Evolutionary conservation across 1,140 invertebrate species (phyloP), one percentile per base, ranked within the genome.

Genomic region (Pseudomyrmex sp.): DNA sequence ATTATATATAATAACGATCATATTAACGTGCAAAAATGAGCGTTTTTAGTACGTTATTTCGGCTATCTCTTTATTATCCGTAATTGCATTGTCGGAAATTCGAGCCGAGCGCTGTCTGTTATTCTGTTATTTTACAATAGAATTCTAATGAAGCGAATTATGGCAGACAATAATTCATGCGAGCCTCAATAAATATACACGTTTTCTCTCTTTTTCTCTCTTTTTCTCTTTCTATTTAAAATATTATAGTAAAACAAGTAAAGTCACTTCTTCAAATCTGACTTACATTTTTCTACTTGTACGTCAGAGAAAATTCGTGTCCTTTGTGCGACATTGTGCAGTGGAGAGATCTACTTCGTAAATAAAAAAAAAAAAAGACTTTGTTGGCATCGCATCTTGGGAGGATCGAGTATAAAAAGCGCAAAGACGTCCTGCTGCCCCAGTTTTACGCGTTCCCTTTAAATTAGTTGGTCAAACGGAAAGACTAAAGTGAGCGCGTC

Each of bases 391-490:
- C 1, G 3, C 3, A 35, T 35, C 35, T 35, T 35, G 35, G 35
- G 35, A 54, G 23, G 23, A 50, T 26, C 20, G 13, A 15, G 4
- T 26, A 2, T 23, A 35, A 61, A 23, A 72, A 72, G 50, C 35
- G 48, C 44, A 79, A 73, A 58, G 70, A 56, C 75, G 84, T 77
- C 85, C 85, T 46, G 77, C 84, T 86, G 85, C 83, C 91, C 87
- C 44, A 88, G 69, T 90, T 92, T 80, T 58, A 1, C 44, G 50
- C 35, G 69, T 66, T 86, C 66, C 54, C 90, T 91, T 89, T 70
- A 88, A 89, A 92, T 89, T 90, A 91, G 85, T 91, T 85, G 76
- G 54, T 82, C 75, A 73, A 79, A 89, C 75, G 82, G 82, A 82
- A 83, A 46, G 48, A 46, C 26, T 48, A 70, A 46, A 48, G 26